Base-by-base conservation (phyloP, 2,888 invertebrate genomes). In the Branchipolynoe longqiensis region DNA sequence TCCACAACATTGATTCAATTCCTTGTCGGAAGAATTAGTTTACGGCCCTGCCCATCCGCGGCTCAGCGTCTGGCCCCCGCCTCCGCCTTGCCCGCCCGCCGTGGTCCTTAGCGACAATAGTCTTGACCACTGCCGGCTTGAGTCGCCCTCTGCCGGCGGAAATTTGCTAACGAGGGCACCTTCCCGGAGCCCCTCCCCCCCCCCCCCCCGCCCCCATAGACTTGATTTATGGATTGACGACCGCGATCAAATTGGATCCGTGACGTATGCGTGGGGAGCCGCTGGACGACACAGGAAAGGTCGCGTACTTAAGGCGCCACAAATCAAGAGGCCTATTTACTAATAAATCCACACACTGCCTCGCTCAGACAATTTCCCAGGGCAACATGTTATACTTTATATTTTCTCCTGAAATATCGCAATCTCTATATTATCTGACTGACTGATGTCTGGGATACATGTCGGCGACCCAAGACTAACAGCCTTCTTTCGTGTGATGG, bases 91-190 rank as follows among this genome's bases (percentile, higher is more conserved):
- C 78, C 73, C 78, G 38, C n/a, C 12, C 78, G 12, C 18, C 41
- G 48, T 78, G 78, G 78, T 78, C 78, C 78, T 78, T 78, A 78
- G 31, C 18, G 48, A 78, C 78, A 78, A 78, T 78, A 54, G 78
- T 54, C 78, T 78, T 78, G 48, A 48, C 78, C 48, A 78, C 31
- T 28, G 78, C 54, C 28, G 78, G 28, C 31, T 12, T 12, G 6
- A 18, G 78, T 18, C 0, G 31, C 38, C 36, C 3, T 41, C 28
- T 0, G 48, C n/a, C 8, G 31, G 78, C 12, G 73, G 78, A 78
- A 78, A 78, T 78, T 78, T 48, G 78, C 48, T 78, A 78, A 78
- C 78, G 41, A 78, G n/a, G n/a, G n/a, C n/a, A n/a, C n/a, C n/a
- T n/a, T n/a, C n/a, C n/a, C n/a, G n/a, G n/a, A n/a, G n/a, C n/a